These are phyloP conservation scores for Aphelinus certus DNA, from an alignment of 1,140 invertebrate genomes.

Conservation along the genomic window DNA sequence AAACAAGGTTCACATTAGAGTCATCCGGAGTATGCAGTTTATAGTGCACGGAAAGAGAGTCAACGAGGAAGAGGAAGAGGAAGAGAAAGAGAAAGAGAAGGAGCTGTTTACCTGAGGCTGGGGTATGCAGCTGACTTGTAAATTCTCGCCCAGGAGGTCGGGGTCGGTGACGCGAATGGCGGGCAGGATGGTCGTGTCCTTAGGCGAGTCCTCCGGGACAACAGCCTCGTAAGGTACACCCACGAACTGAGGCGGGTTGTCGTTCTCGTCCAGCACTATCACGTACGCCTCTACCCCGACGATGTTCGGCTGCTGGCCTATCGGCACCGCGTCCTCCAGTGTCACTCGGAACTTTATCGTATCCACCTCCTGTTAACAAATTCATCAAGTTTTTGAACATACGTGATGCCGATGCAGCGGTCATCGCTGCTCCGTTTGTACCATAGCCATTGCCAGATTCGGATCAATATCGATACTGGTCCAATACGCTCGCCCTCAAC, in stretches of 20 bases:
- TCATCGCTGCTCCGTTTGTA: too few relatives aligned
- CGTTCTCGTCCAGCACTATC: slow-evolving; percentile 88
- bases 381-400: too few relatives aligned
- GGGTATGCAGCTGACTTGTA: slow-evolving; percentile 78
- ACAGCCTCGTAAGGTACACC: slow-evolving; percentile 82
- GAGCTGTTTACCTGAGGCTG: slow-evolving; percentile 61
- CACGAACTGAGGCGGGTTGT: slow-evolving; percentile 83
- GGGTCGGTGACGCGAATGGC: slow-evolving; percentile 79
- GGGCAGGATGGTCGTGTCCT: slow-evolving; percentile 79
- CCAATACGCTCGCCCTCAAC: too few relatives aligned
- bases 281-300: slow-evolving; percentile 81
- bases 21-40: too few relatives aligned
- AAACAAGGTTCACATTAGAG: too few relatives aligned
- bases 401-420: too few relatives aligned
- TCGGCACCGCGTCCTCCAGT: slow-evolving; percentile 79
- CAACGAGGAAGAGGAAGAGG: too few relatives aligned
- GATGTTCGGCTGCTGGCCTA: slow-evolving; percentile 76
- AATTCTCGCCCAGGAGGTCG: slow-evolving; percentile 81
- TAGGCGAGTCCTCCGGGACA: slow-evolving; percentile 78
- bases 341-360: slow-evolving; percentile 80
- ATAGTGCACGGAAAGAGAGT: too few relatives aligned
- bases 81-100: slow-evolving; percentile 15
- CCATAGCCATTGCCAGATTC: too few relatives aligned
- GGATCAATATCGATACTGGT: too few relatives aligned
- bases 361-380: slow-evolving; percentile 71